These are phyloP conservation scores for Dicaeum eximium DNA, from an alignment of 2,113 vertebrate species.

Conservation along the genomic window DNA sequence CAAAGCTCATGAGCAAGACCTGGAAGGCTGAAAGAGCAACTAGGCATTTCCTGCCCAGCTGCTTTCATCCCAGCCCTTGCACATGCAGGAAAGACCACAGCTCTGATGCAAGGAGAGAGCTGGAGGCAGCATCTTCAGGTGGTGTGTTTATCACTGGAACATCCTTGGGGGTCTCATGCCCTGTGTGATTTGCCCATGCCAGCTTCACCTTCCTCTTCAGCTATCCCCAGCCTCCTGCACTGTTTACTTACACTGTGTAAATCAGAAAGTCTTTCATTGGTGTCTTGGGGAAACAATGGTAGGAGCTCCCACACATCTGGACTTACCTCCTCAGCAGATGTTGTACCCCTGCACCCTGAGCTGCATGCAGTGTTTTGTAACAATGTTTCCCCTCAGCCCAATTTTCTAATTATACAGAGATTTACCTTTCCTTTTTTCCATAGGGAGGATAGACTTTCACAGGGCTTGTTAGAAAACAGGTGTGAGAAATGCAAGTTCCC, in stretches of 20 bases:
- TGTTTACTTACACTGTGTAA: neutral
- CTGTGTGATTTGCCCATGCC: neutral
- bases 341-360: neutral
- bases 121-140: neutral
- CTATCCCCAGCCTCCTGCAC: neutral
- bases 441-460: neutral
- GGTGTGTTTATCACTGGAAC: neutral
- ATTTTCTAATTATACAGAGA: neutral
- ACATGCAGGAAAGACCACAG: neutral
- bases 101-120: neutral
- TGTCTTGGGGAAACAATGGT: neutral
- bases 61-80: neutral
- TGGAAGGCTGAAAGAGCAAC: neutral
- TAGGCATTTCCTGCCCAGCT: neutral
- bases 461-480: slow-evolving; percentile 15
- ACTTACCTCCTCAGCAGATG: neutral
- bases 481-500: slow-evolving; percentile 13
- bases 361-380: neutral
- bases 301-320: neutral
- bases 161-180: neutral
- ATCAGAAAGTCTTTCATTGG: neutral
- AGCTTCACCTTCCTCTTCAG: neutral
- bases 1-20: neutral
- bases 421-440: neutral
- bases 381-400: neutral